Conservation (phyloP, 2,113 vertebrate species). For the Noturus placidus region DNA sequence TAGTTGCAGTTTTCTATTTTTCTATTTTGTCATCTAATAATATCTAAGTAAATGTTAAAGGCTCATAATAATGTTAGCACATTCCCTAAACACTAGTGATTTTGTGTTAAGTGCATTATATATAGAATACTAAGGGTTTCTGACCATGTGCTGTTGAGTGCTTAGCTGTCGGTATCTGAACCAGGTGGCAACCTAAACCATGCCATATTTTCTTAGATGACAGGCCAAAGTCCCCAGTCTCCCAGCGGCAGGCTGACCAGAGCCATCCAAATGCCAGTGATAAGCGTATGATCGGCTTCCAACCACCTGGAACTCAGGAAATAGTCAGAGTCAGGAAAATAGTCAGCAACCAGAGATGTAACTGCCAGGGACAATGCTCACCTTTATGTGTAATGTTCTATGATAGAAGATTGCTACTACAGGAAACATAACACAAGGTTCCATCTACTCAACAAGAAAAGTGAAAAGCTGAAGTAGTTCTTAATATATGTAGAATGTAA, state of each 20-base stretch:
- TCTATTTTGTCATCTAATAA: neutral
- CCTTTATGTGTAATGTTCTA: neutral
- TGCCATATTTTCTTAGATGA: slow-evolving; percentile 46
- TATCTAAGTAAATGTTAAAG: neutral
- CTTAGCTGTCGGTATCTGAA: slow-evolving; percentile 12
- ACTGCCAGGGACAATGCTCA: neutral
- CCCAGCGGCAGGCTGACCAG: neutral
- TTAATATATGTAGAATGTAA: neutral
- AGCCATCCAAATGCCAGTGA: slow-evolving; percentile 17
- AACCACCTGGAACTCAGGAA: slow-evolving; percentile 19
- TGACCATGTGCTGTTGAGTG: neutral
- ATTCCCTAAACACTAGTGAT: neutral
- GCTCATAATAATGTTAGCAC: neutral
- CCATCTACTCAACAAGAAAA: neutral
- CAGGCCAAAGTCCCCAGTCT: slow-evolving; percentile 47
- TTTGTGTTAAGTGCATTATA: slow-evolving; percentile 2
- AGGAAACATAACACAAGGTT: neutral
- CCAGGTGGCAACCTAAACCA: slow-evolving; percentile 34
- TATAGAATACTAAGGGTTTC: neutral
- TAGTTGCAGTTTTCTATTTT: neutral
- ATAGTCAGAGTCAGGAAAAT: slow-evolving; percentile 1
- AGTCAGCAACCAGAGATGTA: neutral
- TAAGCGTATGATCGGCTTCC: slow-evolving; percentile 13
- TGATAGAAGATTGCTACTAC: neutral
- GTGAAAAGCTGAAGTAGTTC: neutral